phyloP scores from a whole-genome alignment of 2,888 invertebrate genomes.

The Bibio marci region DNA sequence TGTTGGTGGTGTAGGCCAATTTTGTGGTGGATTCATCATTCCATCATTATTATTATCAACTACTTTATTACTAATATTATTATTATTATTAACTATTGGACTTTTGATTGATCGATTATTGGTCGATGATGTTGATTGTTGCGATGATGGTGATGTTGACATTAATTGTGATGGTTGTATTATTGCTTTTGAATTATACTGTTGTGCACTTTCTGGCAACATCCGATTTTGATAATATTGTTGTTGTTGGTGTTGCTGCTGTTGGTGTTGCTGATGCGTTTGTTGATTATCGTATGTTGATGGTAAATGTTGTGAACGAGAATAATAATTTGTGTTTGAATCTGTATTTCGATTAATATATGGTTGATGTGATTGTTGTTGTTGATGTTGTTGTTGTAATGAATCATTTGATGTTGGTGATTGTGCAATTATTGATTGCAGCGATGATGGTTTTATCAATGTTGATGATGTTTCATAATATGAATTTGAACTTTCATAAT shows the following conservation, averaged over 20 bases:
- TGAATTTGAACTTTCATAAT: background rate
- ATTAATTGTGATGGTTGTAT: background rate
- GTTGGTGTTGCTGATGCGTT: too few relatives aligned
- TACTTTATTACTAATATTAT: background rate
- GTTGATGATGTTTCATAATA: background rate
- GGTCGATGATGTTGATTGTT: background rate
- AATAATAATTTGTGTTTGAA: too few relatives aligned
- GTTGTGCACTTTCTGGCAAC: background rate
- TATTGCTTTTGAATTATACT: background rate
- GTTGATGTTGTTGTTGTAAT: background rate
- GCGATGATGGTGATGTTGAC: background rate
- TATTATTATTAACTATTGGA: too few relatives aligned
- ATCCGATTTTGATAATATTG: background rate
- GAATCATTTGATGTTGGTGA: background rate
- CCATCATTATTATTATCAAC: background rate
- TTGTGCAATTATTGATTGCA: background rate
- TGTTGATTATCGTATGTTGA: too few relatives aligned
- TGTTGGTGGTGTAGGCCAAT: slow-evolving; percentile 10
- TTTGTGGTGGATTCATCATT: slow-evolving; percentile 12
- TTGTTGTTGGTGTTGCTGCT: background rate
- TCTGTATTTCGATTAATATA: background rate
- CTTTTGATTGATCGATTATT: background rate
- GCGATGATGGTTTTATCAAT: background rate
- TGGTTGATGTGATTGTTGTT: background rate
- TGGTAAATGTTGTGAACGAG: too few relatives aligned